These are phyloP conservation scores for Halcyon badia DNA, from an alignment of 2,797 vertebrate genomes.

Conservation along the genomic window DNA sequence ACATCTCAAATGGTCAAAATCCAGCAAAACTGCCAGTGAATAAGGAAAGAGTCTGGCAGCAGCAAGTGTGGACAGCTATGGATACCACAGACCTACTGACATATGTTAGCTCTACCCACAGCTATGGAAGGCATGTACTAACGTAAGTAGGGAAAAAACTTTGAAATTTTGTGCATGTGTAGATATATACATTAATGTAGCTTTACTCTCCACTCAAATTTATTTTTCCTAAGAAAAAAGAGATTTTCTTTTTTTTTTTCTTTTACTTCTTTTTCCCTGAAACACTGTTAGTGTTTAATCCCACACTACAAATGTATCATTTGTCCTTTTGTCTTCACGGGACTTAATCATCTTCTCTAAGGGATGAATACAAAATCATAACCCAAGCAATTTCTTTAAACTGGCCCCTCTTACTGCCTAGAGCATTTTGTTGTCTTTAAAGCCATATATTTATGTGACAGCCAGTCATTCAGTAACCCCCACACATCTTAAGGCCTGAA, in stretches of 20 bases:
- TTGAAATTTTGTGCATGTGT: accelerated
- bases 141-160: not conserved
- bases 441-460: constrained; percentile 19
- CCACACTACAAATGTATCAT: not conserved
- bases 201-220: not conserved
- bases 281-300: not conserved
- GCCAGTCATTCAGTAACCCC: constrained; percentile 21
- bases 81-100: not conserved
- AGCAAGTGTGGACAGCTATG: not conserved
- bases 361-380: not conserved
- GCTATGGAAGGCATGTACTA: not conserved
- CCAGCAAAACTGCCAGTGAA: not conserved
- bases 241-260: not conserved
- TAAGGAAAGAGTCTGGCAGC: not conserved
- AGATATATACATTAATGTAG: not conserved
- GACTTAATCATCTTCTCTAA: constrained; percentile 30
- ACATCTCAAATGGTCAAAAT: not conserved
- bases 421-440: constrained; percentile 10
- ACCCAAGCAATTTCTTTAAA: constrained; percentile 36
- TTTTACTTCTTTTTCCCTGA: not conserved
- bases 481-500: constrained; percentile 1
- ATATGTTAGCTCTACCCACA: not conserved
- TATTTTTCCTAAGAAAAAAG: not conserved
- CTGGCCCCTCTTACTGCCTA: constrained; percentile 17
- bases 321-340: constrained; percentile 21